Base-by-base conservation (phyloP, 2,113 vertebrate species). In the Gambusia affinis region DNA sequence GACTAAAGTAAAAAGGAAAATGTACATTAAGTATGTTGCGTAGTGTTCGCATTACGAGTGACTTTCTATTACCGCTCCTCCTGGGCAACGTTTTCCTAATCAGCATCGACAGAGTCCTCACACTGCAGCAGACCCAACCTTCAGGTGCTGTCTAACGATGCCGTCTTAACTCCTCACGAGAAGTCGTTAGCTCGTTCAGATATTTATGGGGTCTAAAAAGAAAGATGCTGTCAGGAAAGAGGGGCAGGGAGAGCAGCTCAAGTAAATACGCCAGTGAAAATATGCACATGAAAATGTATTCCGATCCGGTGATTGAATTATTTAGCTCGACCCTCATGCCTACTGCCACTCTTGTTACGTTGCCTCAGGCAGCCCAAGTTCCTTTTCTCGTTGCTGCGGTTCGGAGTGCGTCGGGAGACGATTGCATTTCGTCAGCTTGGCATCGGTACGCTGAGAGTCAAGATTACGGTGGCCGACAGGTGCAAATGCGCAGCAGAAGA, bases 251-350 rank as follows among this genome's bases (percentile, higher is more conserved):
- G 72, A 22, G 70, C 73, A 73, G 70, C 75, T 78, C 64, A 62
- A 70, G 85, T 82, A 84, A 88, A 87, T 73, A 79, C 88, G 81
- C 82, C 85, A 75, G 80, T 47, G 60, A 84, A 86, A 90, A 88
- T 90, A 87, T 88, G 83, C 90, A 90, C 91, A 91, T 89, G 88
- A 92, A 91, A 84, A 89, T 75, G 72, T 67, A 68, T 84, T 86
- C 81, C 90, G 87, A 90, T 88, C 80, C 78, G 77, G 65, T 47
- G 79, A 76, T 82, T 92, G 78, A 93, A 92, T 92, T 87, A 92
- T 93, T 93, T 77, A 91, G 72, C 80, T 80, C 64, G 33, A 80
- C 83, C 88, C 89, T 86, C 85, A 91, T 90, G 88, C 82, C 83
- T 82, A 65, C 70, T 84, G 85, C 82, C 85, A 88, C 81, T 88